Conservation (phyloP, 2,888 invertebrate genomes). For the Fragum sueziense region DNA sequence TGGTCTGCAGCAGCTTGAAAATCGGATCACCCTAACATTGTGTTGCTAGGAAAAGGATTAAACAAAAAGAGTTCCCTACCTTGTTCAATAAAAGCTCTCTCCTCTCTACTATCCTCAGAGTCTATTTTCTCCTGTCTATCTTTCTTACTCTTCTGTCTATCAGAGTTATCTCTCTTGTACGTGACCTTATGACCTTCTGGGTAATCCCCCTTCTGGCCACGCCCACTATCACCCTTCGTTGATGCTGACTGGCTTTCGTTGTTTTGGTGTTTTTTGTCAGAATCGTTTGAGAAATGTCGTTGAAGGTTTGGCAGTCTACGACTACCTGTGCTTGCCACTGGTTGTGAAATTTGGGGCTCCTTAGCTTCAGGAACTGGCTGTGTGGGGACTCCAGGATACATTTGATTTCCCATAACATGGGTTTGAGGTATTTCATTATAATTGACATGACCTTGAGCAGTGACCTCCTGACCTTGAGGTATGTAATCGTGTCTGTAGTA, state of each 20-base stretch:
- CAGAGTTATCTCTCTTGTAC: slow-evolving; percentile 7
- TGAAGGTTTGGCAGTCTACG: slow-evolving; percentile 8
- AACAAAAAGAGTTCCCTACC: slow-evolving; percentile 26
- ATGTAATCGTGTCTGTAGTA: slow-evolving; percentile 24
- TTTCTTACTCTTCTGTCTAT: slow-evolving; percentile 15
- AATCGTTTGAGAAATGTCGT: neutral
- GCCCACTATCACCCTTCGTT: slow-evolving; percentile 13
- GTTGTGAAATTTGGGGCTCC: neutral
- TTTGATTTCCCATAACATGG: neutral
- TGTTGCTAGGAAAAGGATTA: no score
- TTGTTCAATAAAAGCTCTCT: slow-evolving; percentile 57
- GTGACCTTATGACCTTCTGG: slow-evolving; percentile 20
- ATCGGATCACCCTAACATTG: no score
- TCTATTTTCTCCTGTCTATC: slow-evolving; percentile 26
- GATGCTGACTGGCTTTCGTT: neutral
- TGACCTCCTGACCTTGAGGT: slow-evolving; percentile 28
- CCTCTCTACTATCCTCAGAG: slow-evolving; percentile 19
- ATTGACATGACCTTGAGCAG: slow-evolving; percentile 9
- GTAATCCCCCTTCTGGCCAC: slow-evolving; percentile 2
- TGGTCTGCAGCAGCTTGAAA: no score
- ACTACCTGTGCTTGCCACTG: neutral
- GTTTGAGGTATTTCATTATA: slow-evolving; percentile 8
- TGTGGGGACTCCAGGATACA: slow-evolving; percentile 3
- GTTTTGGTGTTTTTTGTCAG: slow-evolving; percentile 7
- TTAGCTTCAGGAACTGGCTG: neutral